phyloP scores from a whole-genome alignment of 92 coral and sea anemone species.

The Palythoa grandiflora region DNA sequence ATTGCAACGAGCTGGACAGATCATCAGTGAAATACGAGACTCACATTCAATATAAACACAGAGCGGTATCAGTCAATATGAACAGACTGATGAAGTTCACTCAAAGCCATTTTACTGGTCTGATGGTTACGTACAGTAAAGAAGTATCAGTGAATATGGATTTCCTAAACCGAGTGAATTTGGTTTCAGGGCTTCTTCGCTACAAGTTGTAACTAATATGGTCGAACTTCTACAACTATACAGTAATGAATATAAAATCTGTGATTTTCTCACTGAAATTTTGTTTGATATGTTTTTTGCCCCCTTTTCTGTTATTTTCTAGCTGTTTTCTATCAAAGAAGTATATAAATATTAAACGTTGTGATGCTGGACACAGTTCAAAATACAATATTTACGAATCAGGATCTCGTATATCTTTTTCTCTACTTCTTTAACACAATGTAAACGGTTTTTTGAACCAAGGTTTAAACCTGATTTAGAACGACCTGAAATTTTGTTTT shows the following conservation, averaged over 20 bases:
- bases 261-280: neutral
- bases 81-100: neutral
- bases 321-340: neutral
- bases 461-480: too few species aligned
- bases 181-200: neutral
- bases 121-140: neutral
- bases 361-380: neutral
- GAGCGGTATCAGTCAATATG: neutral
- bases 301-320: neutral
- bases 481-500: too few species aligned
- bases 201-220: neutral
- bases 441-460: too few species aligned
- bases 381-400: too few species aligned
- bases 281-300: neutral
- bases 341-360: too few species aligned
- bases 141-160: neutral
- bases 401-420: too few species aligned
- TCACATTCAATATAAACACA: constrained; percentile 65
- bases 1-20: constrained; percentile 91
- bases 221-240: neutral
- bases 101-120: neutral
- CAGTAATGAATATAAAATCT: neutral
- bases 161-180: neutral
- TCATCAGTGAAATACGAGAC: constrained; percentile 95
- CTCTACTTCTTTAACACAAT: too few species aligned